Percentiles rank a stretch among this genome's conserved stretches.
These are phyloP conservation scores for Cavia aperea DNA, from an alignment of 2,113 vertebrate species.

Conservation along the genomic window DNA sequence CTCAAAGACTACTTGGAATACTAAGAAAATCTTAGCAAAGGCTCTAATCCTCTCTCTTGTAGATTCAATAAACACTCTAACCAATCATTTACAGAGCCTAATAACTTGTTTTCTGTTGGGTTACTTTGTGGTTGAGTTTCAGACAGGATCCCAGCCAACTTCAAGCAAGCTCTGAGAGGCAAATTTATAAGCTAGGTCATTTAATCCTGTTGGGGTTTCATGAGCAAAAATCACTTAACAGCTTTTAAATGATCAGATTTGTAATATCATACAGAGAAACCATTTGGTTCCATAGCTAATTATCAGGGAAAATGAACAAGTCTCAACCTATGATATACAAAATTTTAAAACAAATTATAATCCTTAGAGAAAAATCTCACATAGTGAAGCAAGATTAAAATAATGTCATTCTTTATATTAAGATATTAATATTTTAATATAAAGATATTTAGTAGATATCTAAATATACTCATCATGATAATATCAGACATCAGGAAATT, in stretches of 20 bases:
- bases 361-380: not conserved
- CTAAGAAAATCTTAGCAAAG: not conserved
- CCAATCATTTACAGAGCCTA: not conserved
- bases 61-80: constrained; percentile 1
- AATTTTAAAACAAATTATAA: constrained; percentile 31
- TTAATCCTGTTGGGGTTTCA: not conserved
- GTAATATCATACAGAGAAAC: not conserved
- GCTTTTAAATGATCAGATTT: constrained; percentile 16
- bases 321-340: not conserved
- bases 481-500: not conserved
- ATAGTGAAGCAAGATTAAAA: not conserved
- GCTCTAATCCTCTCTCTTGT: not conserved
- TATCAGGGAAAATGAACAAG: constrained; percentile 3
- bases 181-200: not conserved
- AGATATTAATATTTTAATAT: no score
- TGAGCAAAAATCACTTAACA: not conserved
- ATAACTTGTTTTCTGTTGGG: not conserved
- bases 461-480: not conserved
- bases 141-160: not conserved
- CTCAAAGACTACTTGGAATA: not conserved
- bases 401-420: not conserved
- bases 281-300: not conserved
- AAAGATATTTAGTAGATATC: not conserved
- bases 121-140: not conserved
- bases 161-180: not conserved